Conservation (phyloP, 2,113 vertebrate species). For the Chlorodrepanis virens region DNA sequence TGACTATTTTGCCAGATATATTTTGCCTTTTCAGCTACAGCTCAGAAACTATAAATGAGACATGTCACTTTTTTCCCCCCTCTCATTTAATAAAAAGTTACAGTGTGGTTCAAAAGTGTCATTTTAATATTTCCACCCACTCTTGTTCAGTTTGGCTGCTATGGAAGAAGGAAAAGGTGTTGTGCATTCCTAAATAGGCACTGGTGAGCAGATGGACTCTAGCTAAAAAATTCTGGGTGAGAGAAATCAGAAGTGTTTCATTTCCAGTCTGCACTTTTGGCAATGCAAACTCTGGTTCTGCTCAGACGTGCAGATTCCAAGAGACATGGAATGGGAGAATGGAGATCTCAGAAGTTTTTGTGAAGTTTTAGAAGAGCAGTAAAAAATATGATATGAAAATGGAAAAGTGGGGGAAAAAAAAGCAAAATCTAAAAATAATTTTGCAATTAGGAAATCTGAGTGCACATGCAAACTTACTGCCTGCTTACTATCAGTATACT, state of each 20-base stretch:
- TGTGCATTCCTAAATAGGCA: constrained; percentile 59
- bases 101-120: constrained; percentile 45
- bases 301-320: constrained; percentile 5
- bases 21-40: neutral
- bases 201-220: constrained; percentile 63
- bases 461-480: neutral
- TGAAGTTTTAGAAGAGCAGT: neutral
- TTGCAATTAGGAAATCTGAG: neutral
- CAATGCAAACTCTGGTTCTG: constrained; percentile 39
- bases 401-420: neutral
- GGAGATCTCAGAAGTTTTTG: constrained; percentile 17
- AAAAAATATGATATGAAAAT: constrained; percentile 25
- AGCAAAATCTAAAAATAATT: neutral
- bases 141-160: constrained; percentile 56
- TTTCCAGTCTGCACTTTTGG: constrained; percentile 53
- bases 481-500: neutral
- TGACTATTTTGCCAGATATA: neutral
- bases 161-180: constrained; percentile 57
- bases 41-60: neutral
- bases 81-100: constrained; percentile 51
- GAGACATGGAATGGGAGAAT: neutral
- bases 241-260: constrained; percentile 60
- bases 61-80: neutral
- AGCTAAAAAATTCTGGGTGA: constrained; percentile 60
- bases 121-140: constrained; percentile 66